Base-by-base conservation (phyloP, 2,797 vertebrate species). In the Thalassophryne amazonica region DNA sequence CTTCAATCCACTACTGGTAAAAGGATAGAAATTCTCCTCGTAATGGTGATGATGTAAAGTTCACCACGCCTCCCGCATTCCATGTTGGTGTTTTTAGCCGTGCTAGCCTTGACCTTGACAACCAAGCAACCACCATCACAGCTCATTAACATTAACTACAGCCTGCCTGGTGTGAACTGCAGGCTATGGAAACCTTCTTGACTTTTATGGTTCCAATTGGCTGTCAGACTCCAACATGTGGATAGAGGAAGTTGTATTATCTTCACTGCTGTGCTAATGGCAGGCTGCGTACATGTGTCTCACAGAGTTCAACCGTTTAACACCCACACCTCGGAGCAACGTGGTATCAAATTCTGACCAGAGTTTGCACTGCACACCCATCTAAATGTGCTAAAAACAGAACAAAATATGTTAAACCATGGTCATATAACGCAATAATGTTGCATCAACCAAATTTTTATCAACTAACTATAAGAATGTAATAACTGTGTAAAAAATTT, bases 161-260 rank as follows among this genome's bases (percentile, higher is more conserved):
- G 69, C 64, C 75, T 56, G 64, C 71, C 52, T 51, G 63, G 80
- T 81, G 84, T 62, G 71, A 82, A 81, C 63, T 37, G 53, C 32
- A 33, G 69, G 43, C 63, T 57, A 37, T 73, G 68, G 69, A 77
- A 76, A 84, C 70, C 68, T 81, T 73, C 66, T 64, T 71, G 71
- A 63, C 53, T 71, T 85, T 81, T 81, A 83, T 52, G 62, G 54
- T 73, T 75, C 73, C 78, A 81, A 61, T 56, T 81, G 69, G 69
- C 73, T 55, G 67, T 82, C 78, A 74, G 60, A 75, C 78, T 74
- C 47, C 32, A 80, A 80, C 78, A 76, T 80, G 83, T 69, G 69
- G 57, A 64, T 51, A 68, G 70, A 80, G 80, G 83, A 82, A 83
- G 83, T 76, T 69, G 80, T 80, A 85, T 83, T 80, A 63, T 77